phyloP scores from a whole-genome alignment of 2,113 vertebrate species.

The Phrynosoma platyrhinos region DNA sequence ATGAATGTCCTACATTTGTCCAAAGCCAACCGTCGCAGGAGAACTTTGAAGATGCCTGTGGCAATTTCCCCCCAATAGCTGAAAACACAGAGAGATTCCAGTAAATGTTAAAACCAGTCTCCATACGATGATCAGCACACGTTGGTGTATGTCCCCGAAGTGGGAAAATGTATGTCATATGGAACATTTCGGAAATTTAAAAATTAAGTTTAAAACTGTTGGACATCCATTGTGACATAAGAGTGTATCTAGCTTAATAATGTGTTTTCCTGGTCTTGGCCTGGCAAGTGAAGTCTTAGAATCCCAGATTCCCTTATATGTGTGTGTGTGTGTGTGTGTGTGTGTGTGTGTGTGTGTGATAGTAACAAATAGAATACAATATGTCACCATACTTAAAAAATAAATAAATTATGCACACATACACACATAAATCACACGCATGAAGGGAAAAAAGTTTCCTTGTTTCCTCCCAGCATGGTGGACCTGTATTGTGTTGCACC shows the following conservation, averaged over 20 bases:
- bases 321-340: no score
- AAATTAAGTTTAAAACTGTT: not conserved
- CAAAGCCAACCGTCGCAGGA: not conserved
- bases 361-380: no score
- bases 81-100: not conserved
- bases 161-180: not conserved
- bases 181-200: not conserved
- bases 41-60: not conserved
- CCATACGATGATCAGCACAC: not conserved
- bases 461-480: constrained; percentile 51
- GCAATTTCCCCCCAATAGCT: not conserved
- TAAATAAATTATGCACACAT: no score
- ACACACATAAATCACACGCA: constrained; percentile 51
- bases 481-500: constrained; percentile 48
- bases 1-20: not conserved
- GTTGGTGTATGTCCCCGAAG: no score
- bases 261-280: constrained; percentile 34
- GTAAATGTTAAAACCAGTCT: not conserved
- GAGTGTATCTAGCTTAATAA: constrained; percentile 15
- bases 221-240: not conserved
- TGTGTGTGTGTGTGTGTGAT: no score
- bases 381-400: not conserved
- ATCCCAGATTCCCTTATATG: constrained; percentile 9
- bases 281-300: constrained; percentile 29
- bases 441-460: constrained; percentile 59